Percentiles rank a stretch among this genome's conserved stretches.
Evolutionary conservation across 2,113 vertebrate species (phyloP).

Genomic region (Notechis scutatus): DNA sequence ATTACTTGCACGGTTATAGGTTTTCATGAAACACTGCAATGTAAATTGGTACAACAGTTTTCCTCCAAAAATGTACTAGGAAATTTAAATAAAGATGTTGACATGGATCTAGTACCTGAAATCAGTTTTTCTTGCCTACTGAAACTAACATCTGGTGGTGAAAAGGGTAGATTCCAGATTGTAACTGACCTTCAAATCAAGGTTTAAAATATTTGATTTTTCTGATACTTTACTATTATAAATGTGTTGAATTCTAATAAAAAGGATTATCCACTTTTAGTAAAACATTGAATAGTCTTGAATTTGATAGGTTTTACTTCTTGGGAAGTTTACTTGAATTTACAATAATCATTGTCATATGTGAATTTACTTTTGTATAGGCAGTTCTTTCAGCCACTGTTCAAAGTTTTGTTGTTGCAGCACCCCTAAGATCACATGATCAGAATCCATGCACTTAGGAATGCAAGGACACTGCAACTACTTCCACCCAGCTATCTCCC

Average conservation of each 20-base stretch:
- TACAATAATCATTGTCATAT: conserved; percentile 3
- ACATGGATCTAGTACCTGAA: background rate
- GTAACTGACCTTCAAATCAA: background rate
- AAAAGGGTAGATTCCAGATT: conserved; percentile 1
- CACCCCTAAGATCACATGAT: background rate
- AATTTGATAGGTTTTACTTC: background rate
- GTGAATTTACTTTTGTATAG: conserved; percentile 23
- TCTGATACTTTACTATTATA: background rate
- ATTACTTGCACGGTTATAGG: background rate
- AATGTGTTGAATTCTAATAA: background rate
- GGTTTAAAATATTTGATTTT: background rate
- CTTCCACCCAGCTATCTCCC: background rate
- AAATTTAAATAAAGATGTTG: background rate
- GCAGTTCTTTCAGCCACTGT: background rate
- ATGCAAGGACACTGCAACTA: background rate
- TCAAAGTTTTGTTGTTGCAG: background rate
- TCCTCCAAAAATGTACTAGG: background rate
- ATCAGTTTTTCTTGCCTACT: conserved; percentile 10
- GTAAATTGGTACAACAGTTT: background rate
- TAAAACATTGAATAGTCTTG: background rate
- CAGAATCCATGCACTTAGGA: background rate
- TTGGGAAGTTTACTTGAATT: background rate
- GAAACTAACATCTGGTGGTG: background rate
- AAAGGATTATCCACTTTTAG: background rate
- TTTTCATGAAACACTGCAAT: conserved; percentile 35